Conservation (phyloP, 2,113 vertebrate species). For the Illadopsis cleaveri region DNA sequence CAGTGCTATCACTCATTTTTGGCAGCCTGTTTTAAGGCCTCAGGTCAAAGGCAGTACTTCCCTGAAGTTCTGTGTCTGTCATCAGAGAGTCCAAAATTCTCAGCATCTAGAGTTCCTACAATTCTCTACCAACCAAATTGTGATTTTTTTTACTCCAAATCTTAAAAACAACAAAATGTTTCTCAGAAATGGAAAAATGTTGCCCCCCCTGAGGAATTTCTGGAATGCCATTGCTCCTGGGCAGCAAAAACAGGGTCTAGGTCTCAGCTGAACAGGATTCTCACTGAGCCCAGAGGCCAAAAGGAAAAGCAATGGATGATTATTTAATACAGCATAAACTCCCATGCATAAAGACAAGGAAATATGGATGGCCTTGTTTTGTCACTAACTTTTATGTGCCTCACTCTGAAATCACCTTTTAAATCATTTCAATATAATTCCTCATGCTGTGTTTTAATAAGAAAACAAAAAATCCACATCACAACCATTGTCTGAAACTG, state of each 20-base stretch:
- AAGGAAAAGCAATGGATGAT: neutral
- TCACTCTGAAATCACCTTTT: neutral
- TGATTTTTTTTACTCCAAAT: neutral
- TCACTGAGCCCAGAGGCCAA: neutral
- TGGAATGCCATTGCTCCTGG: neutral
- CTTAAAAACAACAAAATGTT: neutral
- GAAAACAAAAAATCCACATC: neutral
- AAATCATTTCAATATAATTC: neutral
- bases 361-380: accelerated
- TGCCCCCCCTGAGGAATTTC: neutral
- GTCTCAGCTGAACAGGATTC: neutral
- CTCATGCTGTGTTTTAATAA: neutral
- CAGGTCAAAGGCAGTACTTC: too few species aligned
- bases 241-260: neutral
- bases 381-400: neutral
- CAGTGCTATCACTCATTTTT: too few species aligned
- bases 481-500: neutral
- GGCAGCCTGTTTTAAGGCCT: too few species aligned
- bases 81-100: too few species aligned
- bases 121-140: neutral
- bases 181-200: neutral
- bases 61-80: too few species aligned
- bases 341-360: neutral
- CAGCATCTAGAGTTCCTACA: too few species aligned
- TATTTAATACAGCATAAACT: neutral